Conservation (phyloP, 2,797 vertebrate species). For the Lophura swinhoii region DNA sequence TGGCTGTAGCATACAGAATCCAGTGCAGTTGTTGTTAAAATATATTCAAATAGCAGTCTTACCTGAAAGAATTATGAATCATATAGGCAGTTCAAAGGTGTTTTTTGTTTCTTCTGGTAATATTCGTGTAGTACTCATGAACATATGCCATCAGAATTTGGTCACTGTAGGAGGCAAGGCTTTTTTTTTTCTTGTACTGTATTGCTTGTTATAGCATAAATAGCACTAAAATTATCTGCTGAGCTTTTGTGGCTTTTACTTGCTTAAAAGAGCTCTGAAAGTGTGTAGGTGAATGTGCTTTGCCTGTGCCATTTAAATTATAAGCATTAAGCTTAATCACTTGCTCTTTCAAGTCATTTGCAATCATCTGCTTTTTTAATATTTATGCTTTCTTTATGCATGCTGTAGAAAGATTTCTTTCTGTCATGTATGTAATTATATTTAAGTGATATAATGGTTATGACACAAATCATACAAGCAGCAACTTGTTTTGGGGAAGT, state of each 20-base stretch:
- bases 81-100: not conserved
- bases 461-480: conserved; percentile 35
- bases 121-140: not conserved
- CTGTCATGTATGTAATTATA: not conserved
- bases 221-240: not conserved
- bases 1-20: not conserved
- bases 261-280: not conserved
- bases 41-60: not conserved
- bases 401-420: conserved; percentile 22
- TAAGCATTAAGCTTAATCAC: conserved; percentile 43
- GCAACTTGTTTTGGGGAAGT: not conserved
- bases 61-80: not conserved
- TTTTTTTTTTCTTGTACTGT: not conserved
- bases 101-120: not conserved
- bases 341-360: conserved; percentile 43
- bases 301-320: conserved; percentile 27
- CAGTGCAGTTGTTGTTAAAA: not conserved
- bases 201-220: not conserved
- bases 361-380: conserved; percentile 57
- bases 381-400: conserved; percentile 6
- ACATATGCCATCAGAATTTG: not conserved
- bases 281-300: conserved; percentile 1
- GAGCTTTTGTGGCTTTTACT: not conserved
- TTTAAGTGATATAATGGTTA: conserved; percentile 24
- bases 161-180: not conserved